Conservation (phyloP, 2,888 invertebrate genomes). For the Apotomis betuletana region DNA sequence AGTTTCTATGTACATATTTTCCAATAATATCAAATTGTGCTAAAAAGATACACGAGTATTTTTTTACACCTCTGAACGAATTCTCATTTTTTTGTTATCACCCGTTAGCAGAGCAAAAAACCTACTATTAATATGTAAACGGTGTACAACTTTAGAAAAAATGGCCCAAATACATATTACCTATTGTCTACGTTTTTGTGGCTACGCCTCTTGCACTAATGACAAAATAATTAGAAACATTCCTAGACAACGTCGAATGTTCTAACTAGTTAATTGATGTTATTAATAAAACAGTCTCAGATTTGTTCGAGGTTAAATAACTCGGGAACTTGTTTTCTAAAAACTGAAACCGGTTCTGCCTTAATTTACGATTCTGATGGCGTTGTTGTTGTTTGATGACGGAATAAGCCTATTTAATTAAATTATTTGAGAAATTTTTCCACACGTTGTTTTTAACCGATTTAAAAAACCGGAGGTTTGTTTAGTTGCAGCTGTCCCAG, state of each 20-base stretch:
- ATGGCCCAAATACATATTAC: no score
- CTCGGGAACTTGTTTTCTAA: constrained; percentile 17
- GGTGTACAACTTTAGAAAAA: no score
- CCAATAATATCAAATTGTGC: no score
- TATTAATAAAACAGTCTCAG: constrained; percentile 9
- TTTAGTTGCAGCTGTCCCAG: no score
- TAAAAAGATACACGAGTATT: no score
- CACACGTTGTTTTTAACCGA: constrained; percentile 17
- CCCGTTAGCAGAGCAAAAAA: no score
- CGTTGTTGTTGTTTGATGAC: constrained; percentile 2
- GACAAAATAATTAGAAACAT: not conserved
- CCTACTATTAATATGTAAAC: no score
- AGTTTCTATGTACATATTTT: no score
- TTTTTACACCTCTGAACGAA: no score
- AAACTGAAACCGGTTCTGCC: constrained; percentile 29
- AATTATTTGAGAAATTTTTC: not conserved
- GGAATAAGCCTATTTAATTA: constrained; percentile 5
- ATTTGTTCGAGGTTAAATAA: constrained; percentile 11
- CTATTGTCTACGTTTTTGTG: no score
- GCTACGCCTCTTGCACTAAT: not conserved
- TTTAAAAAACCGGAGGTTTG: not conserved
- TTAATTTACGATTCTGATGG: constrained; percentile 9
- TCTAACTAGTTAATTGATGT: not conserved
- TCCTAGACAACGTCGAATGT: not conserved
- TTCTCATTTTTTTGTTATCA: no score